A percentile compares a stretch with the other conserved stretches of the same genome.
Evolutionary conservation across 2,888 invertebrate species (phyloP).

Genomic region (Tetramorium bicarinatum): DNA sequence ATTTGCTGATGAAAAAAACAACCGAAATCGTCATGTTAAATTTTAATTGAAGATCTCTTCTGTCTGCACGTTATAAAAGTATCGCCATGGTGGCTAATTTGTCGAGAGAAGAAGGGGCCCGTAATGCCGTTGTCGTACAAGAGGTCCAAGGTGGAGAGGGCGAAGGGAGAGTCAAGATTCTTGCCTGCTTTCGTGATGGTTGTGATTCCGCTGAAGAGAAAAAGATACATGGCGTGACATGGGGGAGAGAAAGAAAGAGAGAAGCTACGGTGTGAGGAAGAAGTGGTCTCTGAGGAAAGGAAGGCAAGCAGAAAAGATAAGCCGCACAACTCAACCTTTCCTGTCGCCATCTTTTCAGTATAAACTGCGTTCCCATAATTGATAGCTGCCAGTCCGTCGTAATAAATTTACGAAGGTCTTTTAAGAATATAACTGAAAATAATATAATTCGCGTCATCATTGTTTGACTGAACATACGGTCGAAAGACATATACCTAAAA

Average conservation of each 20-base stretch:
- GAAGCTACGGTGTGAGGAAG: slow-evolving; percentile 39
- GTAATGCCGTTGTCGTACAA: slow-evolving; percentile 74
- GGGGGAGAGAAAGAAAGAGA: slow-evolving; percentile 26
- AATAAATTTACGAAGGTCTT: slow-evolving; percentile 30
- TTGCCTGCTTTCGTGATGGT: slow-evolving; percentile 44
- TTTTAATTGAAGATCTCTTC: slow-evolving; percentile 50
- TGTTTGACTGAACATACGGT: slow-evolving; percentile 34
- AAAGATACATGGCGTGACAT: slow-evolving; percentile 61
- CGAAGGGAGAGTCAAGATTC: slow-evolving; percentile 53
- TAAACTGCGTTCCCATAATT: slow-evolving; percentile 71
- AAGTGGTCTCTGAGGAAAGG: slow-evolving; percentile 36
- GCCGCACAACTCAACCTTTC: slow-evolving; percentile 31
- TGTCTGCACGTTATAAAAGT: slow-evolving; percentile 52
- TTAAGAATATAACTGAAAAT: slow-evolving; percentile 9
- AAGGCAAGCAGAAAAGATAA: slow-evolving; percentile 44
- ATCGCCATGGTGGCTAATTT: slow-evolving; percentile 70
- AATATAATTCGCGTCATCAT: slow-evolving; percentile 10
- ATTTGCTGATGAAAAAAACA: background rate
- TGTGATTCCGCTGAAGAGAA: slow-evolving; percentile 68
- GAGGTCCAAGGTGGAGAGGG: slow-evolving; percentile 54
- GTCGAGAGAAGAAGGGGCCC: slow-evolving; percentile 64
- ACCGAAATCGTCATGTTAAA: slow-evolving; percentile 45
- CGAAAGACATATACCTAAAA: background rate
- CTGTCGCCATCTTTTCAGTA: slow-evolving; percentile 73
- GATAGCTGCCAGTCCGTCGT: slow-evolving; percentile 45